Base-by-base conservation (phyloP, 1,140 invertebrate genomes). In the Drosophila truncata region DNA sequence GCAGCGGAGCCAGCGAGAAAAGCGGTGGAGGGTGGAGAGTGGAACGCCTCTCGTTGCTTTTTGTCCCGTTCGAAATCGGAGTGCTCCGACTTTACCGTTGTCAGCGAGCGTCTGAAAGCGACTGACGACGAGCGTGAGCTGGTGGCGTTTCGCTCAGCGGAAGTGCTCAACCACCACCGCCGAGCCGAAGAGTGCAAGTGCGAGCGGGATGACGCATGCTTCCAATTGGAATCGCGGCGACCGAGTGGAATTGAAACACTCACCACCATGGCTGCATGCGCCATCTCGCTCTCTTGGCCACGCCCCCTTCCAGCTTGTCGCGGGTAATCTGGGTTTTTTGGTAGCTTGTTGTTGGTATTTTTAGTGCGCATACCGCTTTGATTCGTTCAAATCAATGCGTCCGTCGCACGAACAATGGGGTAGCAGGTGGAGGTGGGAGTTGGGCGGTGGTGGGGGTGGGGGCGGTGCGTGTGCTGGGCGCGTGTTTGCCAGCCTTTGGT, bases 301-400 rank as follows among this genome's bases (percentile, higher is more conserved):
- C 85, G 85, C 84, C 85, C 70, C 72, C 61, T 90, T 88, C 80
- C 84, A 88, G 85, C 54, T 55, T 49, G 85, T 84, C 69, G 71
- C 46, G 85, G 67, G 80, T 84, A 81, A 84, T 88, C 84, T 88
- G 84, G 78, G 77, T 81, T 70, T 81, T 81, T 65, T 63, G 67
- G 69, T 85, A 66, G 72, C 64, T 80, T 85, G 78, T 81, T 84
- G 85, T 88, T 88, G 84, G 85, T 88, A 90, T 88, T 90, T 87
- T 88, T 90, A 88, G 84, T 88, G 84, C 84, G 84, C 84, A 81
- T 88, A 88, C 85, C 84, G 84, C 84, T 88, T 88, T 88, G 84
- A 88, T 88, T 88, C 84, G 84, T 88, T 90, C 85, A 88, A 88
- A 88, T 88, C 84, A 88, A 88, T 88, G 84, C 84, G 80, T 59